These are phyloP conservation scores for Plagodis dolabraria DNA, from an alignment of 2,888 invertebrate species.

Conservation along the genomic window DNA sequence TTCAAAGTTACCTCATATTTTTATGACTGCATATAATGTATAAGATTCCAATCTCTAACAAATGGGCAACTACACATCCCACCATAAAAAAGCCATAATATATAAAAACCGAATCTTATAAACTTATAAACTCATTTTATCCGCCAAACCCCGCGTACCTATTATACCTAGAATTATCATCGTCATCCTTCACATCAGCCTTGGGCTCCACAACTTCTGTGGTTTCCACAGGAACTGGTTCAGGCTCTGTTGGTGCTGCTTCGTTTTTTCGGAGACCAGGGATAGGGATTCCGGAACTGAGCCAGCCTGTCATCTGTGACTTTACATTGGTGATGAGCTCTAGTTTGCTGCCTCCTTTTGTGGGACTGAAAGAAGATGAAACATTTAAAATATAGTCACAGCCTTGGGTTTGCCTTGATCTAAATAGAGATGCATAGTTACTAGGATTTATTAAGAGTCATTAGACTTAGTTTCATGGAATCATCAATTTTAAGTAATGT, in stretches of 20 bases:
- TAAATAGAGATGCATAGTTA: no score
- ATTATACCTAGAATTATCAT: conserved; percentile 94
- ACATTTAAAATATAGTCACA: not conserved
- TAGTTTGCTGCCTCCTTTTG: conserved; percentile 89
- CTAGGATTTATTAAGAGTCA: no score
- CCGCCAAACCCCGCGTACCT: conserved; percentile 87
- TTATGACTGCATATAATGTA: not conserved
- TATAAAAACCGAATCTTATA: conserved; percentile 43
- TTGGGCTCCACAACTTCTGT: conserved; percentile 69
- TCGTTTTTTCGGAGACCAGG: conserved; percentile 90
- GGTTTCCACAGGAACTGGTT: conserved; percentile 72
- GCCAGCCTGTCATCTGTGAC: conserved; percentile 94
- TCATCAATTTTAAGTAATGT: no score
- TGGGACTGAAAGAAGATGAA: conserved; percentile 83
- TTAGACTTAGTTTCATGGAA: no score
- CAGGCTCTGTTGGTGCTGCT: conserved; percentile 76
- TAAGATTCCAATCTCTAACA: not conserved
- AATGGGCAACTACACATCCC: conserved; percentile 15
- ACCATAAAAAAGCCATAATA: conserved; percentile 17
- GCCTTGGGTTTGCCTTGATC: not conserved
- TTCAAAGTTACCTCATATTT: no score
- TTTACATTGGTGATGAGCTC: conserved; percentile 95
- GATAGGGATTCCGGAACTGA: conserved; percentile 90
- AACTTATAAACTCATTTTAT: conserved; percentile 78
- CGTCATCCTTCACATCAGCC: conserved; percentile 88